A percentile compares a stretch with the other conserved stretches of the same genome.
phyloP scores from a whole-genome alignment of 2,113 vertebrate species.

The Neogale vison region DNA sequence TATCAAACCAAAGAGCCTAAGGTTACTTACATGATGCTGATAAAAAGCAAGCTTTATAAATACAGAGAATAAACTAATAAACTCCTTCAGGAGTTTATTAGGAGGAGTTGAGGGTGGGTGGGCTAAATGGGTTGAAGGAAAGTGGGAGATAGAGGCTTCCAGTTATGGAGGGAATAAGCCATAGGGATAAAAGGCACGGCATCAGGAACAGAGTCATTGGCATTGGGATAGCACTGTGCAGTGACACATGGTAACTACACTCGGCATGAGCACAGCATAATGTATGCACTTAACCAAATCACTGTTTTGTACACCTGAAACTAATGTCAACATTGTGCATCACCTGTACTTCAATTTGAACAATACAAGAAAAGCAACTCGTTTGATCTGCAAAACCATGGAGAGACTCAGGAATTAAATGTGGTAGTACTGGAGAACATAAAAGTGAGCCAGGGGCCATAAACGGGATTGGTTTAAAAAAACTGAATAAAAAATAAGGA shows the following conservation, averaged over 20 bases:
- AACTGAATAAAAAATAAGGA: neutral
- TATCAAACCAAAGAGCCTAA: neutral
- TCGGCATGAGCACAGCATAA: neutral
- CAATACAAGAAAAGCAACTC: neutral
- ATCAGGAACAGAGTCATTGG: neutral
- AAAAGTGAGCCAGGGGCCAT: neutral
- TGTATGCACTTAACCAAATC: neutral
- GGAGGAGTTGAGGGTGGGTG: too few species aligned
- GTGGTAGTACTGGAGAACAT: neutral
- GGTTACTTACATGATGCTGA: neutral
- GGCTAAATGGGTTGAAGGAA: neutral
- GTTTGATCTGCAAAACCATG: neutral
- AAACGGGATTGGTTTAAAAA: constrained; percentile 3
- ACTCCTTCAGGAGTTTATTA: too few species aligned
- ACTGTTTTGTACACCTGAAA: neutral
- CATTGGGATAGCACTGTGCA: neutral
- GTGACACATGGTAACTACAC: neutral
- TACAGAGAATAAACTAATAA: neutral
- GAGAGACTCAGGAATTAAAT: neutral
- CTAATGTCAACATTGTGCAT: neutral
- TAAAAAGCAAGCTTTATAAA: neutral
- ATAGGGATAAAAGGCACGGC: neutral
- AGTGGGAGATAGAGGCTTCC: neutral
- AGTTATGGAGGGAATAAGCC: neutral
- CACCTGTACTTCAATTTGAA: neutral